A percentile compares a stretch with the other conserved stretches of the same genome.
These are phyloP conservation scores for Etheostoma nigrum DNA, from an alignment of 2,797 vertebrate genomes.

Conservation along the genomic window DNA sequence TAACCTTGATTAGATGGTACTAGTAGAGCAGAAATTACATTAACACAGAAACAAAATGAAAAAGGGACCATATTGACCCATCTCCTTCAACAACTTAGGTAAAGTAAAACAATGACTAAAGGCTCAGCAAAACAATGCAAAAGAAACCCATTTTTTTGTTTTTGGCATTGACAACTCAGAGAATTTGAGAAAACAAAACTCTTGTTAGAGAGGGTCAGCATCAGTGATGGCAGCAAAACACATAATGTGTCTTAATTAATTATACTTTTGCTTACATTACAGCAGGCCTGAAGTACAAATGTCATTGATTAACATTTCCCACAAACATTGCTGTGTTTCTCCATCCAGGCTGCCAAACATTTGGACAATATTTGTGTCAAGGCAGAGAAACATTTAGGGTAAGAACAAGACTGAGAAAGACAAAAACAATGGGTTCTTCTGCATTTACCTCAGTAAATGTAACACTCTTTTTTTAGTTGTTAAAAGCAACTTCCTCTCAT, in stretches of 20 bases:
- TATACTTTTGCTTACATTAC: conserved; percentile 18
- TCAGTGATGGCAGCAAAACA: conserved; percentile 17
- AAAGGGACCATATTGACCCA: neutral
- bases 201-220: neutral
- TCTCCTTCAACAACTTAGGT: neutral
- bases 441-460: neutral
- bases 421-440: neutral
- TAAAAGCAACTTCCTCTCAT: neutral
- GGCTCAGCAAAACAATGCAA: conserved; percentile 1
- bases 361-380: conserved; percentile 1
- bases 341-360: conserved; percentile 11
- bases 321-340: conserved; percentile 1
- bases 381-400: neutral
- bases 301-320: conserved; percentile 15
- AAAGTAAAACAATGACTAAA: conserved; percentile 4
- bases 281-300: conserved; percentile 1
- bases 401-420: neutral
- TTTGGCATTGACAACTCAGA: neutral
- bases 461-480: fast-evolving
- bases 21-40: neutral
- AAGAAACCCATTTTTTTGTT: conserved; percentile 4
- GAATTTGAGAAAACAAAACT: conserved; percentile 9
- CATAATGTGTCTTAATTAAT: neutral
- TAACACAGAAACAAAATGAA: neutral
- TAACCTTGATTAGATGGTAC: conserved; percentile 1